A percentile compares a stretch with the other conserved stretches of the same genome.
Conservation (phyloP, 2,797 vertebrate species). For the Lindbergichthys nudifrons region DNA sequence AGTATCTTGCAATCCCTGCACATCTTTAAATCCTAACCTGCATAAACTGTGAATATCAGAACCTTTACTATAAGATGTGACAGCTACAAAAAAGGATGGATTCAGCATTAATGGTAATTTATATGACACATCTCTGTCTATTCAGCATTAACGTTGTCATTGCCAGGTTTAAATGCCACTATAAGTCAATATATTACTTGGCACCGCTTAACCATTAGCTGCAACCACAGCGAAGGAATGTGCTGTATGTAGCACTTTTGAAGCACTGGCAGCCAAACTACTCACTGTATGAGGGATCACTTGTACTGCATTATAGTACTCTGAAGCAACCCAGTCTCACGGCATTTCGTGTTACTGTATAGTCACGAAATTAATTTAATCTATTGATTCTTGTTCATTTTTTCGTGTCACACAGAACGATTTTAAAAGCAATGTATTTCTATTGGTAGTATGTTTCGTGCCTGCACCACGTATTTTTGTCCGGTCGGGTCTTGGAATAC, state of each 20-base stretch:
- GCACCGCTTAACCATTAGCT: constrained; percentile 5
- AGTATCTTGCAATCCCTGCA: background rate
- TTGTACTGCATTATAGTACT: constrained; percentile 8
- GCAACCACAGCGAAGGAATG: background rate
- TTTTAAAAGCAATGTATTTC: no score
- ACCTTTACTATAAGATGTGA: background rate
- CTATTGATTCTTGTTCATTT: no score
- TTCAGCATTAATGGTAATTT: constrained; percentile 6
- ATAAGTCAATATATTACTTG: constrained; percentile 14
- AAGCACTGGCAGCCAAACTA: background rate
- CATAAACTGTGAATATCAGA: background rate
- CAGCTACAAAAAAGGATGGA: background rate
- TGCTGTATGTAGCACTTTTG: background rate
- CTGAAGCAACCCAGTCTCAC: no score
- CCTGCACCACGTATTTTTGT: no score
- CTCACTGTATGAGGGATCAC: background rate
- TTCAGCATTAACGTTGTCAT: constrained; percentile 5
- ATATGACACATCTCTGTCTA: background rate
- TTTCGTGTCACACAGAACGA: no score
- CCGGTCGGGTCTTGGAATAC: no score
- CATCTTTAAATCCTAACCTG: background rate
- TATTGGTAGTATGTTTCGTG: no score
- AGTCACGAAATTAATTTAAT: no score
- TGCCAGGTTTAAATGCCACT: background rate
- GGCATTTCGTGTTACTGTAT: no score